Percentiles rank a stretch among this genome's conserved stretches.
These are phyloP conservation scores for Panulirus ornatus DNA, from an alignment of 1,140 invertebrate species.

Conservation along the genomic window DNA sequence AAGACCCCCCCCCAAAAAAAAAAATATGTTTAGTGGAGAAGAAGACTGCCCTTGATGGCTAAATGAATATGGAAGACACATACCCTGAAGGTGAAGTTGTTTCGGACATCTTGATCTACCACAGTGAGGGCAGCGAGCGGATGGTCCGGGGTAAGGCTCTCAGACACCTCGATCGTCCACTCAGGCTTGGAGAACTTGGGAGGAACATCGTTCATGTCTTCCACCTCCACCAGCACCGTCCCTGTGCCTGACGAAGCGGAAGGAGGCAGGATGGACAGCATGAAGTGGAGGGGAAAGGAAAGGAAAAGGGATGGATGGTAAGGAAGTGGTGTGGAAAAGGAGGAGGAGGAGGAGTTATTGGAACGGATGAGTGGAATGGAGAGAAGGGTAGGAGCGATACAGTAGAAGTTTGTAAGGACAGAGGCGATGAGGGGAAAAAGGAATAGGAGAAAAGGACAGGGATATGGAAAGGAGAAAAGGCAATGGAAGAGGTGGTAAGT, in stretches of 20 bases:
- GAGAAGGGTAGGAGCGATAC: not conserved
- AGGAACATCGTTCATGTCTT: constrained; percentile 16
- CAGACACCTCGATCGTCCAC: constrained; percentile 15
- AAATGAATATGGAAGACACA: too few relatives aligned
- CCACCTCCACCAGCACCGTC: constrained; percentile 48
- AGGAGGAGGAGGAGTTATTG: not conserved
- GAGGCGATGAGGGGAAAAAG: not conserved
- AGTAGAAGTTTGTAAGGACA: not conserved
- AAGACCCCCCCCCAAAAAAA: too few relatives aligned
- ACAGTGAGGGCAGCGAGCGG: constrained; percentile 6
- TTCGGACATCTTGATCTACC: constrained; percentile 6
- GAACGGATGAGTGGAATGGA: not conserved
- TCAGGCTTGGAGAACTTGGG: constrained; percentile 29
- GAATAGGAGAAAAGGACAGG: not conserved
- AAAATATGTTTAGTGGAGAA: too few relatives aligned
- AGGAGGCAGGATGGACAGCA: not conserved
- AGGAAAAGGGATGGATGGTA: not conserved
- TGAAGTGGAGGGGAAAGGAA: not conserved
- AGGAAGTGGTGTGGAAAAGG: not conserved
- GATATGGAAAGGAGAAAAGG: not conserved
- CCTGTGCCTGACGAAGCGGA: constrained; percentile 21
- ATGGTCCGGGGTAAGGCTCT: constrained; percentile 18
- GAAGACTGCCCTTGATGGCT: too few relatives aligned
- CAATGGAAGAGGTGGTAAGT: not conserved
- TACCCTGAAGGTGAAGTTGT: constrained; percentile 48